Base-by-base conservation (phyloP, 2,888 invertebrate species). In the Elysia crispata region DNA sequence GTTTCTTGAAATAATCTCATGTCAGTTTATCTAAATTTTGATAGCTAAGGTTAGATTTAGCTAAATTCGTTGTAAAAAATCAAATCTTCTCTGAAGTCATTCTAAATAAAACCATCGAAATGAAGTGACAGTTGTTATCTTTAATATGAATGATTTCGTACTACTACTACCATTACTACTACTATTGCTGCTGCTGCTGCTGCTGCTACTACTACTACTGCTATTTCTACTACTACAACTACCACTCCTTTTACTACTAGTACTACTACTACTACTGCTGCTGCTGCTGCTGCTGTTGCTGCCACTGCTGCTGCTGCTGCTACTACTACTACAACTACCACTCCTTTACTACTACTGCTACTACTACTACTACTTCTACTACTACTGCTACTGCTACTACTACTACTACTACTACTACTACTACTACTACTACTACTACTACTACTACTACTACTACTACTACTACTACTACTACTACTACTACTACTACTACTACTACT, bases 181-280 rank as follows among this genome's bases (percentile, higher is more conserved):
- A n/a, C n/a, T n/a, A n/a, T n/a, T n/a, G n/a, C n/a, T n/a, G n/a
- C n/a, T n/a, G n/a, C n/a, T n/a, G n/a, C n/a, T n/a, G n/a, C n/a
- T n/a, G n/a, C n/a, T n/a, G n/a, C n/a, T 93, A 94, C 25, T n/a
- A 30, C 25, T 11, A n/a, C 20, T 23, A 31, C 8, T 33, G 11
- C 18, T 41, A 50, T 8, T 28, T 25, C n/a, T n/a, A 28, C 1
- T 69, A 54, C 13, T 15, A n/a, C 23, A 20, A 66, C n/a, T n/a
- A n/a, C n/a, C n/a, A n/a, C n/a, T n/a, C n/a, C n/a, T n/a, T n/a
- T n/a, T n/a, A n/a, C n/a, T n/a, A n/a, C n/a, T n/a, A n/a, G n/a
- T n/a, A n/a, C n/a, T n/a, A n/a, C n/a, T n/a, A n/a, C n/a, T n/a
- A 18, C 20, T 23, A 8, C 20, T 41, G 20, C 1, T 66, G 13